Base-by-base conservation (phyloP, 1,140 invertebrate species). In the Drosophila hydei region DNA sequence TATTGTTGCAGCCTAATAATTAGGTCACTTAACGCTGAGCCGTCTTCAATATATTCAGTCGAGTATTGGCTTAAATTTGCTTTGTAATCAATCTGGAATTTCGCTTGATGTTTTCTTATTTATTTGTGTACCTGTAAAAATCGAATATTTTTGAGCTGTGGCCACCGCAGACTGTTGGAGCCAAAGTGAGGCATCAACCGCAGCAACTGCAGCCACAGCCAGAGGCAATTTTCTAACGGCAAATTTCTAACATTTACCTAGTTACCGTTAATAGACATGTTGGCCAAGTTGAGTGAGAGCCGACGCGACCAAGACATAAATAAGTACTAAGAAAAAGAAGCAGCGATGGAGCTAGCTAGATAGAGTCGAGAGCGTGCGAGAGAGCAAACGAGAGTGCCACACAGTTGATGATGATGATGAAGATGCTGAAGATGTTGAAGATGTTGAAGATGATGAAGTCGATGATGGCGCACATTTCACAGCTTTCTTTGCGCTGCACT, bases 201-300 rank as follows among this genome's bases (percentile, higher is more conserved):
- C 58, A 77, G 68, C 48, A 36, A 54, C 47, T 30, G 55, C 59
- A 36, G 30, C 65, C 69, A 68, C 63, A 16, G 38, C n/a, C 38
- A 78, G 65, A 65, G 74, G 83, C 77, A 88, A 87, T 81, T 87
- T 87, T 79, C 64, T 87, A 88, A 88, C 83, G 83, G 83, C 77
- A 71, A 33, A 83, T 88, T 83, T 83, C 75, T 76, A 83, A 69
- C 83, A 88, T 88, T 83, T 88, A 88, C 84, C 83, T 73, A 88
- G 83, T 88, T 88, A 88, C 83, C 83, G 83, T 88, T 88, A 89
- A 83, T 89, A 89, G 83, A 84, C 84, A 88, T 79, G 68, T 89
- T 89, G 84, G 83, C 84, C 83, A 87, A 88, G 83, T 85, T 85
- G 30, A 70, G 72, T 81, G 64, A 72, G 33, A 64, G 64, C 60